phyloP scores from a whole-genome alignment of 2,888 invertebrate species.

The Hemicrepidius hirtus region DNA sequence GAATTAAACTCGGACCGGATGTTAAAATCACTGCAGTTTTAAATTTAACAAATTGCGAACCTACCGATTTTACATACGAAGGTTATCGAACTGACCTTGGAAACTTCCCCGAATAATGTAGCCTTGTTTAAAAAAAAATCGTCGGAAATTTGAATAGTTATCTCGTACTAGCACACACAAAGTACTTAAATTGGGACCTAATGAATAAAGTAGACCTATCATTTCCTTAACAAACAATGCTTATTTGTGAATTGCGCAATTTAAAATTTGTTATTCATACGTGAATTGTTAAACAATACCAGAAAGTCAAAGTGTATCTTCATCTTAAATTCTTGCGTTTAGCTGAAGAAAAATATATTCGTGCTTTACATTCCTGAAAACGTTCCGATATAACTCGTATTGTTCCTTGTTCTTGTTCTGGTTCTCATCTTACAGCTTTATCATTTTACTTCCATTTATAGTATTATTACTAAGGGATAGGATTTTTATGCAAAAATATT shows the following conservation, averaged over 20 bases:
- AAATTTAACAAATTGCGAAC: constrained; percentile 40
- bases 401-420: constrained; percentile 55
- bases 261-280: constrained; percentile 46
- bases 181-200: constrained; percentile 18
- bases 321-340: constrained; percentile 65
- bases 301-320: constrained; percentile 66
- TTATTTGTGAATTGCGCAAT: constrained; percentile 13
- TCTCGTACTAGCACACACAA: constrained; percentile 32
- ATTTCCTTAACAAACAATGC: constrained; percentile 26
- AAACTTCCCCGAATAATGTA: constrained; percentile 39
- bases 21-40: constrained; percentile 29
- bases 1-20: constrained; percentile 37
- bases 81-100: constrained; percentile 55
- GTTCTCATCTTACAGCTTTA: constrained; percentile 60
- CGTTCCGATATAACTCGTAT: constrained; percentile 59
- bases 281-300: constrained; percentile 45
- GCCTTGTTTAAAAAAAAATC: constrained; percentile 45
- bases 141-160: constrained; percentile 53
- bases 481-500: too few relatives aligned
- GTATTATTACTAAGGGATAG: too few relatives aligned
- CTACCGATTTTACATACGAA: constrained; percentile 36
- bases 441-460: constrained; percentile 39
- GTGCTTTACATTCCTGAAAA: constrained; percentile 64
- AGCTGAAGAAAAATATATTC: constrained; percentile 60
- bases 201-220: constrained; percentile 8